phyloP scores from a whole-genome alignment of 2,113 vertebrate genomes.

The Corythornis madagascariensis region DNA sequence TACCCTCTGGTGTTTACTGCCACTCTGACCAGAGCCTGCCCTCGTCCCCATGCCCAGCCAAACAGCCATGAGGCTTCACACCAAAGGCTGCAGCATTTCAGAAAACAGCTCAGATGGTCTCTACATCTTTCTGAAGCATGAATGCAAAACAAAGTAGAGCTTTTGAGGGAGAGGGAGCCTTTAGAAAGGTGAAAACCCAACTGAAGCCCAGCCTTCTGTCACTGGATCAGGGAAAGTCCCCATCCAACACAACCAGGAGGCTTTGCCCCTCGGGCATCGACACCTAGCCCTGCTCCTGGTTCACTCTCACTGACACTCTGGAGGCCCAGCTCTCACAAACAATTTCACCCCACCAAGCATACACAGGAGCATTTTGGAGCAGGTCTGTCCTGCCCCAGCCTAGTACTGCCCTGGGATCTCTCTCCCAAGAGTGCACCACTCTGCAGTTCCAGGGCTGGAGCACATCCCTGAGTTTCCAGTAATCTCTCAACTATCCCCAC shows the following conservation, averaged over 20 bases:
- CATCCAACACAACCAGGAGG: accelerated
- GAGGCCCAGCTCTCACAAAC: neutral
- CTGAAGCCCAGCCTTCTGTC: neutral
- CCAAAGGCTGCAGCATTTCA: neutral
- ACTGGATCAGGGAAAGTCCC: neutral
- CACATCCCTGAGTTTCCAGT: neutral
- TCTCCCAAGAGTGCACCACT: accelerated
- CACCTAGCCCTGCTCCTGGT: neutral
- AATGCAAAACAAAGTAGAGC: neutral
- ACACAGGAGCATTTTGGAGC: accelerated
- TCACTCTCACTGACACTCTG: neutral
- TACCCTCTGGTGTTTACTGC: accelerated
- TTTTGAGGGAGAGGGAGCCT: neutral
- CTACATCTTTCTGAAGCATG: accelerated
- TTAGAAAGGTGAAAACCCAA: neutral
- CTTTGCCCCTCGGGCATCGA: accelerated
- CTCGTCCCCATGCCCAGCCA: accelerated
- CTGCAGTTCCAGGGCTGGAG: neutral
- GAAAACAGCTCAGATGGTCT: too few species aligned
- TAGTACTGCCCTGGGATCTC: neutral
- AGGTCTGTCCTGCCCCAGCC: neutral
- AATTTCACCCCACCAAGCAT: neutral
- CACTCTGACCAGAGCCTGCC: accelerated
- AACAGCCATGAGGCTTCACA: neutral
- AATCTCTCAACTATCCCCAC: neutral